A percentile compares a stretch with the other conserved stretches of the same genome.
phyloP scores from a whole-genome alignment of 1,140 invertebrate species.

The Ceratina australensis region DNA sequence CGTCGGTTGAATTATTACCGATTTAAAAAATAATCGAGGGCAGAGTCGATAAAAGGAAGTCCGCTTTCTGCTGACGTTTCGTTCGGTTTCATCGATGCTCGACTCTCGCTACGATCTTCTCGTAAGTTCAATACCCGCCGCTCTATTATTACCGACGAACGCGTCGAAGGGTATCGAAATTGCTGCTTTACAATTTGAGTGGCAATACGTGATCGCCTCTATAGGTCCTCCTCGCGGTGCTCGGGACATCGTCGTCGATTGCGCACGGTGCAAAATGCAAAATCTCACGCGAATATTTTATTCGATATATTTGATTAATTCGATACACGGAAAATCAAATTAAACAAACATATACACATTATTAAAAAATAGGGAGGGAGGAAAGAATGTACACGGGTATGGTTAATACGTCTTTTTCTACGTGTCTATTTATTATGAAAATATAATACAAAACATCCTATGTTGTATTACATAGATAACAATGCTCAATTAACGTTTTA shows the following conservation, averaged over 20 bases:
- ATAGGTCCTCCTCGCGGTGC: constrained; percentile 52
- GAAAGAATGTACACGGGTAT: constrained; percentile 63
- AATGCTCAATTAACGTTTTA: constrained; percentile 79
- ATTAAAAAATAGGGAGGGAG: too few relatives aligned
- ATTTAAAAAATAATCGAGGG: too few relatives aligned
- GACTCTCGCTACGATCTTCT: constrained; percentile 14
- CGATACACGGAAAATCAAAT: too few relatives aligned
- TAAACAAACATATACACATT: too few relatives aligned
- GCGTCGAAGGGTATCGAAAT: constrained; percentile 43
- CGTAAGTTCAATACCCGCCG: constrained; percentile 42
- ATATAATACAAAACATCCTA: constrained; percentile 86
- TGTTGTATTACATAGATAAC: constrained; percentile 83
- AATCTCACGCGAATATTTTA: too few relatives aligned
- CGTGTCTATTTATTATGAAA: constrained; percentile 85
- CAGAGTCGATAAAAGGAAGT: too few relatives aligned
- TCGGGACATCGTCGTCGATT: background rate
- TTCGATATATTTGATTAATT: too few relatives aligned
- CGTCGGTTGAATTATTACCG: too few relatives aligned
- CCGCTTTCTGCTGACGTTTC: constrained; percentile 4
- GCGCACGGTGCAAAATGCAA: too few relatives aligned
- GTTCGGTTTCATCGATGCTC: constrained; percentile 1
- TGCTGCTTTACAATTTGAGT: constrained; percentile 58
- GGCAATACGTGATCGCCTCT: constrained; percentile 66
- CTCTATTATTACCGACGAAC: constrained; percentile 37
- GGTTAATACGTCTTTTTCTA: constrained; percentile 80